Evolutionary conservation across 2,113 vertebrate species (phyloP).

Genomic region (Garra rufa): DNA sequence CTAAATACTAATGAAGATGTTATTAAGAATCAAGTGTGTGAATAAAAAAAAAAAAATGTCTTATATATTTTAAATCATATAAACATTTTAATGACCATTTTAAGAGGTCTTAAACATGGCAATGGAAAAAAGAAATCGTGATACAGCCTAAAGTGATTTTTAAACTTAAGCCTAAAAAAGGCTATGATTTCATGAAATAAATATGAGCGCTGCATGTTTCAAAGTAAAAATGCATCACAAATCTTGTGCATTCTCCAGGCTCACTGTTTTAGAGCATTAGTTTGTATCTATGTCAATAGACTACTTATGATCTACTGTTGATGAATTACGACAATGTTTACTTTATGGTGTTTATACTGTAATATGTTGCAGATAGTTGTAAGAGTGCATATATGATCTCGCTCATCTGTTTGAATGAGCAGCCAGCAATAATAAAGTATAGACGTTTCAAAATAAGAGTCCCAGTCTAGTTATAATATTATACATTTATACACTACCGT

Average conservation of each 20-base stretch:
- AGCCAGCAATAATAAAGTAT: background rate
- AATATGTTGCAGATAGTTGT: background rate
- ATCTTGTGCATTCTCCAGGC: background rate
- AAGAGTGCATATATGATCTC: background rate
- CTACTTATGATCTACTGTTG: background rate
- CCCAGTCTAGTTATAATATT: background rate
- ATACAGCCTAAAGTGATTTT: background rate
- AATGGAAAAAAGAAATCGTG: background rate
- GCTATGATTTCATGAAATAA: background rate
- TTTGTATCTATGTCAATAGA: background rate
- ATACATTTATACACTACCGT: too few relatives aligned
- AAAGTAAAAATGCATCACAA: background rate
- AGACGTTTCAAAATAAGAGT: background rate
- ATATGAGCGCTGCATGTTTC: background rate
- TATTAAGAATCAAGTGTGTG: background rate
- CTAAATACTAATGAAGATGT: background rate
- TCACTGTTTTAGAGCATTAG: background rate
- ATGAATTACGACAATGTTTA: background rate
- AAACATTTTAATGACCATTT: background rate
- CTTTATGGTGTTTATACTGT: background rate
- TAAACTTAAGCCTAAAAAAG: background rate
- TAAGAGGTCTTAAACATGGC: background rate
- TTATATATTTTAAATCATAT: background rate
- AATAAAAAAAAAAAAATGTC: too few relatives aligned
- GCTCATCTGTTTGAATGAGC: background rate